Evolutionary conservation across 2,797 vertebrate genomes (phyloP).

Genomic region (Protonibea diacanthus): DNA sequence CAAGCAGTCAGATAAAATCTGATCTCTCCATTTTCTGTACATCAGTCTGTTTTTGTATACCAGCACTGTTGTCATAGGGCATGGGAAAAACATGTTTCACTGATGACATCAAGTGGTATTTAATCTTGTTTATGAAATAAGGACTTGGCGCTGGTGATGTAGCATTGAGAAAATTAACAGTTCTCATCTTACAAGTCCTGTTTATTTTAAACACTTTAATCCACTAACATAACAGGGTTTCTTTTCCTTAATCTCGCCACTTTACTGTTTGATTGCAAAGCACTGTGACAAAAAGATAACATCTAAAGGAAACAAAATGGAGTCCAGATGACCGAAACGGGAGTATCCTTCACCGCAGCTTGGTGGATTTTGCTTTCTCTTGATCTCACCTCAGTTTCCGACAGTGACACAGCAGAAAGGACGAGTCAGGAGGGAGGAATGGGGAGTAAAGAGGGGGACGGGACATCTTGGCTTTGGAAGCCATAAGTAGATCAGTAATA

Average conservation of each 20-base stretch:
- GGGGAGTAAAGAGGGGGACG: slow-evolving; percentile 5
- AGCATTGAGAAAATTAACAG: slow-evolving; percentile 55
- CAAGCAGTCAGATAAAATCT: slow-evolving; percentile 37
- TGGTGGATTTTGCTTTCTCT: slow-evolving; percentile 49
- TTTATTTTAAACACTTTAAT: slow-evolving; percentile 67
- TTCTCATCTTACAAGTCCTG: slow-evolving; percentile 63
- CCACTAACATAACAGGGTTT: slow-evolving; percentile 43
- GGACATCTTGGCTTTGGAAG: slow-evolving; percentile 57
- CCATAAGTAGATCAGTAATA: slow-evolving; percentile 67
- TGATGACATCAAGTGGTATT: slow-evolving; percentile 56
- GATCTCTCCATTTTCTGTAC: slow-evolving; percentile 20
- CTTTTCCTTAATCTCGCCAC: slow-evolving; percentile 53
- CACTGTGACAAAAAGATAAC: slow-evolving; percentile 53
- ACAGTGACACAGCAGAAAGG: slow-evolving; percentile 61
- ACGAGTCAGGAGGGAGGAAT: slow-evolving; percentile 28
- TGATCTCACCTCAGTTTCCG: slow-evolving; percentile 67
- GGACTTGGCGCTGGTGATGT: slow-evolving; percentile 46
- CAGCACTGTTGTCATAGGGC: slow-evolving; percentile 49
- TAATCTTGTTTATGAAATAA: slow-evolving; percentile 73
- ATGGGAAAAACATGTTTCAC: slow-evolving; percentile 59
- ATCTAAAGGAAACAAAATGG: slow-evolving; percentile 70
- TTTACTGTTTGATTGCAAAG: slow-evolving; percentile 66
- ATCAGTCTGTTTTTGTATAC: slow-evolving; percentile 50
- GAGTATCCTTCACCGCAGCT: slow-evolving; percentile 44
- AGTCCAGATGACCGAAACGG: slow-evolving; percentile 65